Percentiles rank a stretch among this genome's conserved stretches.
Conservation (phyloP, 1,140 invertebrate species). For the Aphelenchoides besseyi region DNA sequence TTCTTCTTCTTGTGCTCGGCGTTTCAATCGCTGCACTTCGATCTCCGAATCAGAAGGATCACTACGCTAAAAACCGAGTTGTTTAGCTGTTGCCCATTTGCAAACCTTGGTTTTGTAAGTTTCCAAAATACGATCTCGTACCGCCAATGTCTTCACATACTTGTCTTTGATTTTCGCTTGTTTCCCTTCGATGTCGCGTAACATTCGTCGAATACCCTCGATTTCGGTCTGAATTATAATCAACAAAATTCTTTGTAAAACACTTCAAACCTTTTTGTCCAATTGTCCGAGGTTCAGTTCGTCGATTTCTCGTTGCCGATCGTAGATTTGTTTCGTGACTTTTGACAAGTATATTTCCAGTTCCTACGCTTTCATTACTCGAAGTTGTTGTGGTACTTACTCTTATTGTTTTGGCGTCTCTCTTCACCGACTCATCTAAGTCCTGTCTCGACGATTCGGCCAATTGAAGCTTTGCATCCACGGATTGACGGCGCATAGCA, state of each 20-base stretch:
- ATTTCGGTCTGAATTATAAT: conserved; percentile 26
- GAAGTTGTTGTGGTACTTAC: conserved; percentile 1
- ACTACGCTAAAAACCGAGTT: neutral
- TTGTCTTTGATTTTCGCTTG: conserved; percentile 11
- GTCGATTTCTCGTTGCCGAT: conserved; percentile 25
- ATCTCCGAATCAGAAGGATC: conserved; percentile 7
- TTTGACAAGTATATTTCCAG: conserved; percentile 27
- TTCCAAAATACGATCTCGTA: conserved; percentile 10
- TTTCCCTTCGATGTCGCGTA: conserved; percentile 19
- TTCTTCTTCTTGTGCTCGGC: conserved; percentile 4
- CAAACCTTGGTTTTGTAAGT: conserved; percentile 10
- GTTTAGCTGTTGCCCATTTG: neutral
- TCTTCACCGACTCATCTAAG: conserved; percentile 1
- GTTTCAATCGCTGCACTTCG: conserved; percentile 17
- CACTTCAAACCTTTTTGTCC: conserved; percentile 26
- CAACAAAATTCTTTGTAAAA: neutral
- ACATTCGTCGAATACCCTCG: conserved; percentile 24
- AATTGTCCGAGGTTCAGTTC: conserved; percentile 21
- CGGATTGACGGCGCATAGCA: conserved; percentile 3
- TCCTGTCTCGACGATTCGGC: neutral
- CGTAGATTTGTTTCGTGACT: conserved; percentile 28
- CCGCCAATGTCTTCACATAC: conserved; percentile 17
- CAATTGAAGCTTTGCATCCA: conserved; percentile 1
- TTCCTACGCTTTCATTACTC: conserved; percentile 8
- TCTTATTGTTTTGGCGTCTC: conserved; percentile 18